phyloP scores from a whole-genome alignment of 2,888 invertebrate species.

The Lochmaea capreae region DNA sequence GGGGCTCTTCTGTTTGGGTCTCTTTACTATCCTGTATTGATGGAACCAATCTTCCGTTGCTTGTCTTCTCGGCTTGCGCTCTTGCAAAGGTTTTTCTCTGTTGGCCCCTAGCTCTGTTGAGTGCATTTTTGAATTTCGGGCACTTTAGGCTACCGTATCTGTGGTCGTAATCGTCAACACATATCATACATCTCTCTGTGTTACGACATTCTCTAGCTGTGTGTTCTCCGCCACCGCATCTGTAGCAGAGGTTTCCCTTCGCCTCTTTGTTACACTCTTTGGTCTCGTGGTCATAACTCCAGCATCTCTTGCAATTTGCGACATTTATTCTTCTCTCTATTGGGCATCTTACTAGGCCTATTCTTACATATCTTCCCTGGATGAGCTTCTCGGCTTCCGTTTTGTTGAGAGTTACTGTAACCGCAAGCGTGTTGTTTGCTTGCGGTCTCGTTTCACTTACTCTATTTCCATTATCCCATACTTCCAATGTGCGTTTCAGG shows the following conservation, averaged over 20 bases:
- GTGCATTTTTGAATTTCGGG: background rate
- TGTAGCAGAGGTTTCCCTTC: constrained; percentile 2
- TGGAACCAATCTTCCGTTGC: background rate
- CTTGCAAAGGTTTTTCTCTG: background rate
- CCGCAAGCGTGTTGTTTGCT: constrained; percentile 9
- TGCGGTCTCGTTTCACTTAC: constrained; percentile 5
- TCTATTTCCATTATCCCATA: background rate
- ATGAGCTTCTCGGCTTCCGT: background rate
- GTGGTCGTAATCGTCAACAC: background rate
- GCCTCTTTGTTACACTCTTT: background rate
- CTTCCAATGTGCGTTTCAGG: background rate
- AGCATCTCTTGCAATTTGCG: constrained; percentile 1
- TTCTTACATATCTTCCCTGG: background rate
- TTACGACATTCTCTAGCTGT: background rate
- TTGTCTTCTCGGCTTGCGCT: background rate
- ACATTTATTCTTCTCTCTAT: background rate
- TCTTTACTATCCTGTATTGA: background rate
- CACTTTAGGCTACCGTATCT: background rate
- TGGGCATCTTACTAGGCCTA: background rate
- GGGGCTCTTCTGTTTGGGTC: background rate
- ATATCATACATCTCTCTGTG: background rate
- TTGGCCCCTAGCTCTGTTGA: background rate
- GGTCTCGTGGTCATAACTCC: background rate
- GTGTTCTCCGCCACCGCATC: background rate
- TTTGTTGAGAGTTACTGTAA: constrained; percentile 3